Evolutionary conservation across 2,888 invertebrate species (phyloP), one percentile per base, ranked within the genome.

Genomic region (Oscheius sp.): DNA sequence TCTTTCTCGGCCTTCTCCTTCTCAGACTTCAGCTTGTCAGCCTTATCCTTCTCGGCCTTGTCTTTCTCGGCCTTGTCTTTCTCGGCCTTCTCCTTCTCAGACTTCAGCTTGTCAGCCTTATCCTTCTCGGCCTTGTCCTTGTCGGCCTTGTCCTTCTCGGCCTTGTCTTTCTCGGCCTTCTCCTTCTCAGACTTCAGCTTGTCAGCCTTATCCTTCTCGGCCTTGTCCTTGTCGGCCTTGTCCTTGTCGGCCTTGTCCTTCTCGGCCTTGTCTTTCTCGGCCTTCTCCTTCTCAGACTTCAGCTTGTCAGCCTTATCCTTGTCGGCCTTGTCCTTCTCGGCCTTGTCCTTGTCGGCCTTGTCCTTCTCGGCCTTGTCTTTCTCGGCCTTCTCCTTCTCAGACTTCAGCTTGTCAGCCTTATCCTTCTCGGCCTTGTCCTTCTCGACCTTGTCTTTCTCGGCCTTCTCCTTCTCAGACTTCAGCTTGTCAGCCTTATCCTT

Each of bases 401-500:
- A 25, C 42, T 58, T 58, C 39, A 34, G 34, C 39, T 57, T 57
- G 20, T 34, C 39, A 42, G 58, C 58, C 58, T 58, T 58, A 5
- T 58, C 58, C 58, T 58, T 58, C 27, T 58, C 58, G 42, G 29
- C 27, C 42, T 58, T 58, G 25, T 2, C 25, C 27, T 37, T 39
- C 12, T 58, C 39, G 23, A 23, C 27, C 42, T 58, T 58, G 3
- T 58, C 58, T 25, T 58, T 58, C 1, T 58, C 58, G 12, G 58
- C 58, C 58, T 58, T 58, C 2, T 39, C 39, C 58, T 58, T 58
- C 23, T 58, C 58, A 42, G 25, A 1, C 39, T 58, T 58, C 39
- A 20, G 20, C 58, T 39, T 58, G 8, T 58, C 58, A 42, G 27
- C 25, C 58, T 58, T 58, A 8, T 58, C 58, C 58, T 58, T 58